phyloP scores from a whole-genome alignment of 2,797 vertebrate genomes.

The Hylomyscus alleni region DNA sequence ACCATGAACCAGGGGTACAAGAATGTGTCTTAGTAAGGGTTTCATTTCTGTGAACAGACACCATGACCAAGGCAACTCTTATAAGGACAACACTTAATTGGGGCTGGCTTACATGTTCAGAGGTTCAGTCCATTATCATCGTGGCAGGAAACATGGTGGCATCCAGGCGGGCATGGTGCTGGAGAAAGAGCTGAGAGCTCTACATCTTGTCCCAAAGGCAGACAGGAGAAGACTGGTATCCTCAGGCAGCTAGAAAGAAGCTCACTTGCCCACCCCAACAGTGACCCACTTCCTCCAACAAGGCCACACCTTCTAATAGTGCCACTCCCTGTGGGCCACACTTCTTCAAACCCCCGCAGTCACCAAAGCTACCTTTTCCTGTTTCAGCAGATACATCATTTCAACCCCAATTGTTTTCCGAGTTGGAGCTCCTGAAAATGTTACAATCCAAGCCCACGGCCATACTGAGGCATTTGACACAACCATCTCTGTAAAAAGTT shows the following conservation, averaged over 20 bases:
- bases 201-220: neutral
- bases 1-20: slow-evolving; percentile 77
- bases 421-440: slow-evolving; percentile 90
- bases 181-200: neutral
- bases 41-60: neutral
- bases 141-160: neutral
- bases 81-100: neutral
- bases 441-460: slow-evolving; percentile 93
- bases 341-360: neutral
- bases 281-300: neutral
- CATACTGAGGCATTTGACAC: slow-evolving; percentile 88
- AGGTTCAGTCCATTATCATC: neutral
- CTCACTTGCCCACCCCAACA: neutral
- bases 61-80: neutral
- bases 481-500: slow-evolving; percentile 91
- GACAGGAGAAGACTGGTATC: neutral
- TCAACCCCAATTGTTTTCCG: slow-evolving; percentile 91
- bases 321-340: neutral
- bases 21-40: neutral
- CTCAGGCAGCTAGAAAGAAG: neutral
- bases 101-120: neutral
- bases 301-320: neutral
- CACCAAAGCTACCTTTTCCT: neutral
- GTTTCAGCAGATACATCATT: slow-evolving; percentile 91
- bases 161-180: neutral